These are phyloP conservation scores for Callyntrura guangdongensis DNA, from an alignment of 2,888 invertebrate species.

Conservation along the genomic window DNA sequence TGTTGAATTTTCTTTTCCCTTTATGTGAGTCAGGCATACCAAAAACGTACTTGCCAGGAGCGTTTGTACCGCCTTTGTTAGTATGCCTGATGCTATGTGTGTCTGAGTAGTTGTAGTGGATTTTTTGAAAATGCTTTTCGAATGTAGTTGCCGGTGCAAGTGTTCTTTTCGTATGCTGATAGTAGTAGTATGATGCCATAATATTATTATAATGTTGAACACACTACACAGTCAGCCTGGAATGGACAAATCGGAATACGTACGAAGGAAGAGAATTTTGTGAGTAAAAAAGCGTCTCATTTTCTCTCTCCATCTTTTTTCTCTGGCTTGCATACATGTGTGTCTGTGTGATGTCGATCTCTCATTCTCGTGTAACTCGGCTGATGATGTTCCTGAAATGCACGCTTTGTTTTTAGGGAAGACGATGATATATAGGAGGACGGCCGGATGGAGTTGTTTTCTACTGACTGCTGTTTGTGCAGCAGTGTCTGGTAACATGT, in stretches of 20 bases:
- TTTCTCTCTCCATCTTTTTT: background rate
- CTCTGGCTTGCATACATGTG: background rate
- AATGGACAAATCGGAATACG: slow-evolving; percentile 7
- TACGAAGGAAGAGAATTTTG: background rate
- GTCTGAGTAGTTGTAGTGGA: background rate
- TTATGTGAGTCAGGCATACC: background rate
- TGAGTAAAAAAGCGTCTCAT: slow-evolving; percentile 21
- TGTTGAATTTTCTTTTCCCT: slow-evolving; percentile 28
- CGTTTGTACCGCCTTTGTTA: no score
- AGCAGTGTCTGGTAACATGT: slow-evolving; percentile 7
- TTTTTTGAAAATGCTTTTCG: background rate
- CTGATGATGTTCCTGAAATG: background rate
- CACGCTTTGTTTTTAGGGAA: slow-evolving; percentile 1
- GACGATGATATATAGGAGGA: slow-evolving; percentile 3
- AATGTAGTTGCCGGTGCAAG: slow-evolving; percentile 33
- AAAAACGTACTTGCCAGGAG: slow-evolving; percentile 9
- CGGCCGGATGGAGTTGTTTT: slow-evolving; percentile 36
- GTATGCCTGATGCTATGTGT: background rate
- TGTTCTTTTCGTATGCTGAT: background rate
- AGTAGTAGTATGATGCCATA: background rate
- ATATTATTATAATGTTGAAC: background rate
- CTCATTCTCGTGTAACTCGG: background rate
- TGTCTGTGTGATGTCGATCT: background rate
- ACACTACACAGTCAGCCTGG: background rate
- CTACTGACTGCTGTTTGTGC: background rate